These are phyloP conservation scores for Mactra quadrangularis DNA, from an alignment of 1,140 invertebrate species.

Conservation along the genomic window DNA sequence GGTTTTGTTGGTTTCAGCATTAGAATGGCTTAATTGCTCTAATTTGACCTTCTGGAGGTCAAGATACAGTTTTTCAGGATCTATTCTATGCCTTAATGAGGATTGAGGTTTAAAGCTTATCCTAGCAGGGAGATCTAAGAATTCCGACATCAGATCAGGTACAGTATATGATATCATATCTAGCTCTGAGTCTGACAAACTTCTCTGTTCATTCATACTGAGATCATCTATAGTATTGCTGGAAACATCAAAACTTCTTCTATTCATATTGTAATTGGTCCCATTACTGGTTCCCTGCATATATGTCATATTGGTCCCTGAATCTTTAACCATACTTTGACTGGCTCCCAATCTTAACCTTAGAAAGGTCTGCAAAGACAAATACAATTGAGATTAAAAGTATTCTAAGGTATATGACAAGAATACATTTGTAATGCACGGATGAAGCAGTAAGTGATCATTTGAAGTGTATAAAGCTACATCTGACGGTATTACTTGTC, in stretches of 20 bases:
- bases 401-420: too few species aligned
- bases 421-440: too few species aligned
- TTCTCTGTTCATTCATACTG: background rate
- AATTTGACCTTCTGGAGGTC: conserved; percentile 14
- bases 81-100: background rate
- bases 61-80: conserved; percentile 21
- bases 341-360: too few species aligned
- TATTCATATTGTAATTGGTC: background rate
- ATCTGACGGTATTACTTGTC: too few species aligned
- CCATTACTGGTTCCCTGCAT: background rate
- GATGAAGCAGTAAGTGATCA: too few species aligned
- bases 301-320: conserved; percentile 8
- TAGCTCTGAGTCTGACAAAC: conserved; percentile 48
- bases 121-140: conserved; percentile 26
- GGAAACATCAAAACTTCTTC: conserved; percentile 29
- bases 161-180: background rate
- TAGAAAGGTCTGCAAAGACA: too few species aligned
- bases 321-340: background rate
- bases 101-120: background rate
- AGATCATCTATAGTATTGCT: conserved; percentile 15
- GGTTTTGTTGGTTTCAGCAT: conserved; percentile 8
- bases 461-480: too few species aligned
- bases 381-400: too few species aligned
- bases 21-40: background rate
- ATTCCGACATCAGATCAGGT: conserved; percentile 30